Evolutionary conservation across 2,888 invertebrate species (phyloP).

Genomic region (Spicauda simplicius): DNA sequence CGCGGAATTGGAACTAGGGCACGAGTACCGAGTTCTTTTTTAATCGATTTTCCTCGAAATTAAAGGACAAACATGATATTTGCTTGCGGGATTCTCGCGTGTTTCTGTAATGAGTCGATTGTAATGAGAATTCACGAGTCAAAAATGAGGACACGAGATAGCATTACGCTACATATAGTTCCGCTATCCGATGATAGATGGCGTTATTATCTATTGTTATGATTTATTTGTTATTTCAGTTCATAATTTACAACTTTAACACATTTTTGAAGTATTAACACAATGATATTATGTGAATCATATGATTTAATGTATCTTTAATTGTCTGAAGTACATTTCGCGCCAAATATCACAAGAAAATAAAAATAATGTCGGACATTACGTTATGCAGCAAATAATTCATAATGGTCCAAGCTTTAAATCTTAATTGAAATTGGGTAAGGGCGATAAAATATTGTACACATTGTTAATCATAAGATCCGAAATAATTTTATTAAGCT

Average conservation of each 20-base stretch:
- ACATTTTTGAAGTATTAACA: background rate
- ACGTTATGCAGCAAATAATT: background rate
- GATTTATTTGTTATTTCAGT: slow-evolving; percentile 6
- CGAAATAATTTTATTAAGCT: slow-evolving; percentile 60
- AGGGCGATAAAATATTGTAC: slow-evolving; percentile 11
- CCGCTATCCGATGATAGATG: slow-evolving; percentile 73
- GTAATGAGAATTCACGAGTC: slow-evolving; percentile 52
- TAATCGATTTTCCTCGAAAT: slow-evolving; percentile 66
- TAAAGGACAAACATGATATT: slow-evolving; percentile 52
- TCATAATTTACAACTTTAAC: background rate
- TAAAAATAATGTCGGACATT: background rate
- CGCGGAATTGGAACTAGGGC: slow-evolving; percentile 72
- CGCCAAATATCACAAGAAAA: background rate
- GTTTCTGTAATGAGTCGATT: slow-evolving; percentile 50
- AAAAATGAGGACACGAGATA: slow-evolving; percentile 67
- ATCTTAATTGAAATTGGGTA: background rate
- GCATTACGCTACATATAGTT: slow-evolving; percentile 52
- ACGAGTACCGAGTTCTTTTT: slow-evolving; percentile 60
- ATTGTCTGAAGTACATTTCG: background rate
- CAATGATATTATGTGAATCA: background rate
- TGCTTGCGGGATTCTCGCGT: slow-evolving; percentile 44
- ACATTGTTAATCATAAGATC: slow-evolving; percentile 46
- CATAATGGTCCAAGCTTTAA: background rate
- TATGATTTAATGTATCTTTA: background rate
- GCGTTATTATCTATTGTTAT: slow-evolving; percentile 51